These are phyloP conservation scores for Trialeurodes vaporariorum DNA, from an alignment of 1,140 invertebrate genomes.

Conservation along the genomic window DNA sequence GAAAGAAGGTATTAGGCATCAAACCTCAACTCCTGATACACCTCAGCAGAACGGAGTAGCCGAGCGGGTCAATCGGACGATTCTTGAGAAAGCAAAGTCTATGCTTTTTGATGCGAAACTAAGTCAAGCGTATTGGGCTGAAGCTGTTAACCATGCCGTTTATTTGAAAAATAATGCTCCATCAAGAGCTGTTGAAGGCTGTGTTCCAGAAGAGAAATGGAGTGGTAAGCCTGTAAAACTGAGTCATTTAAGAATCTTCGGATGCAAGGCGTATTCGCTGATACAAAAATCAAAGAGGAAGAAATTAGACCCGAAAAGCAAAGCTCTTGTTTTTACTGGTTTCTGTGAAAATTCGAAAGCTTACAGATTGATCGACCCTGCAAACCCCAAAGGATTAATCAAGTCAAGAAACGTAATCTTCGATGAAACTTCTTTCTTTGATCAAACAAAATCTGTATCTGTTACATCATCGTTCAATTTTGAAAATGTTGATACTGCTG, in stretches of 20 bases:
- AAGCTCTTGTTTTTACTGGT: no score
- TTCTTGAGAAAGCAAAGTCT: conserved; percentile 28
- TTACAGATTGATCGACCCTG: no score
- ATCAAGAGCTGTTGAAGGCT: no score
- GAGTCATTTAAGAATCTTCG: conserved; percentile 28
- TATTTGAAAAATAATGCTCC: conserved; percentile 13
- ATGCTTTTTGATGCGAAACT: conserved; percentile 30
- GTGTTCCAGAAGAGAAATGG: conserved; percentile 29
- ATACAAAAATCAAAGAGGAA: no score
- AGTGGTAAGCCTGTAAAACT: conserved; percentile 25
- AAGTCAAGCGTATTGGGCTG: conserved; percentile 28
- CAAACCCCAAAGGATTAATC: no score
- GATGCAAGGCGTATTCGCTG: conserved; percentile 24
- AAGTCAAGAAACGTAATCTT: no score
- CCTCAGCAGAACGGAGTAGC: conserved; percentile 30
- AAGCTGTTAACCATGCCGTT: conserved; percentile 4
- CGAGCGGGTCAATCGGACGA: conserved; percentile 32
- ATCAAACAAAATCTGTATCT: no score
- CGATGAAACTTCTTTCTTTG: no score
- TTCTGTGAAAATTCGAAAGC: no score
- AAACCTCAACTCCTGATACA: conserved; percentile 15
- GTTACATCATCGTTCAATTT: no score
- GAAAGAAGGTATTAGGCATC: conserved; percentile 8
- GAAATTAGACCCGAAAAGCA: no score
- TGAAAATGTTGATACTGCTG: no score